Base-by-base conservation (phyloP, 2,888 invertebrate genomes). In the Eulithis prunata region DNA sequence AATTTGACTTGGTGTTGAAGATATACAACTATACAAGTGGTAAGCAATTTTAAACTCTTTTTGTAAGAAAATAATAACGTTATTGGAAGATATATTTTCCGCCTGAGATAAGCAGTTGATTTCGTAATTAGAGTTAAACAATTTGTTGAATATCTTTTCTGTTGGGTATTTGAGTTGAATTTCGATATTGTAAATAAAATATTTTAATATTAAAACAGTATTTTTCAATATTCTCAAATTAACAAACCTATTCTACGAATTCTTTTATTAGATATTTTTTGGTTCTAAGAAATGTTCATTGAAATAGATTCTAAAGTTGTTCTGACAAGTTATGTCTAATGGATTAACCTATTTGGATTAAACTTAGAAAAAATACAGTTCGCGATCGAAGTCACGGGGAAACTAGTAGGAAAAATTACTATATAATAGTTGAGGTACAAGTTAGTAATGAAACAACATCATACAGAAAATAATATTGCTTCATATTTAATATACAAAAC, bases 391-490 rank as follows among this genome's bases (percentile, higher is more conserved):
- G 46, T 4, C 46, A n/a, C 32, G 49, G 59, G 57, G 28, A 74
- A 88, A 81, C 32, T 32, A 3, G 32, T 32, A 32, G 4, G 4
- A 32, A 32, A 32, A 32, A 6, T 3, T 3, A 1, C 32, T 32
- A 6, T 32, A 32, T 32, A 32, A 32, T 3, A 32, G 6, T 2
- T 32, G 6, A 32, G 32, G 32, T 32, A 41, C 41, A 3, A 2
- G 38, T 38, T 8, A 41, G 41, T 41, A 41, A 41, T 83, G 67
- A 89, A 85, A 90, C 79, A 71, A 71, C 73, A 73, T 53, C 71
- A 69, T 83, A 84, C 82, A 83, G 78, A 89, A 89, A 87, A 88
- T 88, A 85, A 86, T 87, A 86, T 89, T 87, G 85, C 83, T 89
- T 88, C 85, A 86, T 82, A 79, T 85, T 82, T 71, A 80, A 85